phyloP scores from a whole-genome alignment of 2,797 vertebrate species.

The Pangasius krempfi region DNA sequence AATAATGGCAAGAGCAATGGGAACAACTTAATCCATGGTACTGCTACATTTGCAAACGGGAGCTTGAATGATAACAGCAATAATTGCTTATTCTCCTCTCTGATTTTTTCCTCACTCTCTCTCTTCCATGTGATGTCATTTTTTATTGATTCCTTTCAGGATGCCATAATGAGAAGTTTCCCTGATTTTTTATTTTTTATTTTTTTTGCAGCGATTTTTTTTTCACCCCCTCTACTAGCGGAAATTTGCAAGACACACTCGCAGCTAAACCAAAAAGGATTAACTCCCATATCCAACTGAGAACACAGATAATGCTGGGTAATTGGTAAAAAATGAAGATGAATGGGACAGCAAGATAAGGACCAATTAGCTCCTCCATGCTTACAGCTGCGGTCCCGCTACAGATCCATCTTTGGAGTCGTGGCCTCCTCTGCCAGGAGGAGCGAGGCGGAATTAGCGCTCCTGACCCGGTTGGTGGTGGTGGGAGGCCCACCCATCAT shows the following conservation, averaged over 20 bases:
- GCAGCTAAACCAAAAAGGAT: conserved; percentile 99
- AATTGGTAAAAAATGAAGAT: conserved; percentile 99
- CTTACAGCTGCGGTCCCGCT: conserved; percentile 99
- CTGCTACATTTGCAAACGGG: conserved; percentile 81
- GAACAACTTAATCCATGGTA: conserved; percentile 77
- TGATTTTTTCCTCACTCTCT: conserved; percentile 31
- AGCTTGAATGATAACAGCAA: conserved; percentile 79
- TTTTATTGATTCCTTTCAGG: conserved; percentile 70
- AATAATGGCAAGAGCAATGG: conserved; percentile 77
- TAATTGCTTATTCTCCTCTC: conserved; percentile 76
- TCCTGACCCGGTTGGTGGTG: conserved; percentile 84
- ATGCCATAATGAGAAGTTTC: conserved; percentile 79
- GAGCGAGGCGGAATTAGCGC: conserved; percentile 84
- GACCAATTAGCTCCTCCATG: conserved; percentile 99
- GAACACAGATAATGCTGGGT: conserved; percentile 99
- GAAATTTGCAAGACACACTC: conserved; percentile 99
- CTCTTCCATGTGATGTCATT: conserved; percentile 71
- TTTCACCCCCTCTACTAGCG: conserved; percentile 82
- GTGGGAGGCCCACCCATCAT: conserved; percentile 82
- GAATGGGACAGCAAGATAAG: conserved; percentile 99
- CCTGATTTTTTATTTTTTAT: conserved; percentile 77
- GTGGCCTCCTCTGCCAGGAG: conserved; percentile 85
- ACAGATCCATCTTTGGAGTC: conserved; percentile 96
- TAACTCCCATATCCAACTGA: conserved; percentile 99
- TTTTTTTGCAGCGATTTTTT: conserved; percentile 81